Evolutionary conservation across 2,113 vertebrate genomes (phyloP).

Genomic region (Bos javanicus): DNA sequence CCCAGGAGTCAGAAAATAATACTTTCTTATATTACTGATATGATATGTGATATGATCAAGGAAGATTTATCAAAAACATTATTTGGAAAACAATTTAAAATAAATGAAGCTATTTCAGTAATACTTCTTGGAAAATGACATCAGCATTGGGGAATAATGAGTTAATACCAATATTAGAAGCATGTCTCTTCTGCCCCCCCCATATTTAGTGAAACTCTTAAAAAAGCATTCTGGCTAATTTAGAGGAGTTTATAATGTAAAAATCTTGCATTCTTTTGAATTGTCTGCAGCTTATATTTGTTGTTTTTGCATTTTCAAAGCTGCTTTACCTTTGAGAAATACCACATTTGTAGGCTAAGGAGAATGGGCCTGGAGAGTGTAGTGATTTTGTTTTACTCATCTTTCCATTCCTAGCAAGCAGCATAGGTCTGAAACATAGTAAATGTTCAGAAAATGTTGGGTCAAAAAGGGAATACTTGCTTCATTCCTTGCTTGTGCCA

Average conservation of each 20-base stretch:
- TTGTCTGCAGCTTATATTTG: background rate
- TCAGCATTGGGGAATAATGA: background rate
- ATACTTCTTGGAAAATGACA: slow-evolving; percentile 31
- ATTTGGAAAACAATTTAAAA: background rate
- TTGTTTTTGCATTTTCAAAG: slow-evolving; percentile 20
- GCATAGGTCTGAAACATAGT: background rate
- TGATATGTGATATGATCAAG: background rate
- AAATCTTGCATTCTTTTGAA: background rate
- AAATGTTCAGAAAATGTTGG: background rate
- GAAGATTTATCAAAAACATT: background rate
- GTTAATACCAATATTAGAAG: slow-evolving; percentile 3
- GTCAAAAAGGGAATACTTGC: background rate
- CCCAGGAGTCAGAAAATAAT: background rate
- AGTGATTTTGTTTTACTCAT: background rate
- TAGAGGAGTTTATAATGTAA: background rate
- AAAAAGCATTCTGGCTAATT: background rate
- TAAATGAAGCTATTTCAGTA: slow-evolving; percentile 24
- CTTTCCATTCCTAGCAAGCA: background rate
- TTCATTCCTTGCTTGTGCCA: background rate
- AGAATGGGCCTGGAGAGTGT: background rate
- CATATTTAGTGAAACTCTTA: background rate
- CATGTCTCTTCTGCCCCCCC: background rate
- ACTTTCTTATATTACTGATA: background rate
- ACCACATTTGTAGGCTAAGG: background rate
- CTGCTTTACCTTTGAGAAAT: background rate